Evolutionary conservation across 2,888 invertebrate species (phyloP).

Genomic region (Graphium colonna): DNA sequence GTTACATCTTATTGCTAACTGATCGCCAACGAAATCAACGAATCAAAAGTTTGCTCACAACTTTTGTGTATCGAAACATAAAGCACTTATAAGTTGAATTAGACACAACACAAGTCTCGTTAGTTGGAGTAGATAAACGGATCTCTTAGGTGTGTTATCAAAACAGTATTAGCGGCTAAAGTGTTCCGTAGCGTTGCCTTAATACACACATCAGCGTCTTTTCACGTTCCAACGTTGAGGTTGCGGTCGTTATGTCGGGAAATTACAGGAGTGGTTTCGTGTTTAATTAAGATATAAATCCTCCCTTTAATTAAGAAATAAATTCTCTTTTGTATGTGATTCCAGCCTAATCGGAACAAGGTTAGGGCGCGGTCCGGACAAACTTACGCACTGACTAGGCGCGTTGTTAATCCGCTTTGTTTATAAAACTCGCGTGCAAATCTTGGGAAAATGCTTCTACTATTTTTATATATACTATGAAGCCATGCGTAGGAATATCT

Average conservation of each 20-base stretch:
- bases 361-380: conserved; percentile 15
- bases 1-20: too few relatives aligned
- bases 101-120: too few relatives aligned
- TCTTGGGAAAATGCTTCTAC: too few relatives aligned
- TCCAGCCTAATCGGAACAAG: conserved; percentile 22
- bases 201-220: conserved; percentile 11
- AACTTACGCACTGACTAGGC: conserved; percentile 10
- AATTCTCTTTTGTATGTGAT: conserved; percentile 24
- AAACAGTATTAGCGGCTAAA: not conserved
- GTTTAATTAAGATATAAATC: conserved; percentile 26
- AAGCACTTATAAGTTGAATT: too few relatives aligned
- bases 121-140: not conserved
- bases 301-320: conserved; percentile 25
- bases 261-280: conserved; percentile 18
- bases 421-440: not conserved
- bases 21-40: too few relatives aligned
- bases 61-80: too few relatives aligned
- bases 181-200: not conserved
- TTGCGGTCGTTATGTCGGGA: conserved; percentile 15
- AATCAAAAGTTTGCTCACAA: not conserved
- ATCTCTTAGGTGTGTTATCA: not conserved
- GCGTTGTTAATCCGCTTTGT: conserved; percentile 6
- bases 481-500: too few relatives aligned
- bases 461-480: not conserved
- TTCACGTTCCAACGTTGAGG: conserved; percentile 13